phyloP scores from a whole-genome alignment of 2,113 vertebrate species.

The Oreochromis niloticus region DNA sequence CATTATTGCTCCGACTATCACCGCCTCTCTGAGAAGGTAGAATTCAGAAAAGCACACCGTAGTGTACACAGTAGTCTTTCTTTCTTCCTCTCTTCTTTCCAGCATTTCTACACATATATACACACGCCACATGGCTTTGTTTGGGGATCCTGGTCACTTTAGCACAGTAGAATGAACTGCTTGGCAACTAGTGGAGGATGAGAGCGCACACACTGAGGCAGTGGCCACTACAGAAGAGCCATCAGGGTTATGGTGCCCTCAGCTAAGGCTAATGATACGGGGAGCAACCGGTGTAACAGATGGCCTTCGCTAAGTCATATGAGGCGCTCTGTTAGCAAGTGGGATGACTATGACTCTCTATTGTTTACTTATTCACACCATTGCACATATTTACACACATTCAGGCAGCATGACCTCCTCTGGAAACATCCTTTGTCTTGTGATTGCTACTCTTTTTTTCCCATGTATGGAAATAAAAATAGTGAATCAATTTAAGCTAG shows the following conservation, averaged over 20 bases:
- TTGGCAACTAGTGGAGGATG: slow-evolving; percentile 37
- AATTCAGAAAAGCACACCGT: background rate
- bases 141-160: slow-evolving; percentile 41
- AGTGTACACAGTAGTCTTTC: background rate
- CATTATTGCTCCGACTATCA: background rate
- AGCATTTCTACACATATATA: background rate
- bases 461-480: background rate
- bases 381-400: slow-evolving; percentile 46
- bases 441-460: background rate
- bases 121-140: slow-evolving; percentile 42
- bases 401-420: background rate
- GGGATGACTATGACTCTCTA: background rate
- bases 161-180: slow-evolving; percentile 29
- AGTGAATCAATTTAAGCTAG: background rate
- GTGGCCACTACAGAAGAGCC: background rate
- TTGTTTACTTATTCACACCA: slow-evolving; percentile 56
- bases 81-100: background rate
- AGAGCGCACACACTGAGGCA: background rate
- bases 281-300: slow-evolving; percentile 43
- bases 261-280: slow-evolving; percentile 45
- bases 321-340: slow-evolving; percentile 17
- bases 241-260: slow-evolving; percentile 53
- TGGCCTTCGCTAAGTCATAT: slow-evolving; percentile 44
- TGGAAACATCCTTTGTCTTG: background rate
- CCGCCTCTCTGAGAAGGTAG: background rate